Evolutionary conservation across 2,113 vertebrate genomes (phyloP).

Genomic region (Emberiza fucata): DNA sequence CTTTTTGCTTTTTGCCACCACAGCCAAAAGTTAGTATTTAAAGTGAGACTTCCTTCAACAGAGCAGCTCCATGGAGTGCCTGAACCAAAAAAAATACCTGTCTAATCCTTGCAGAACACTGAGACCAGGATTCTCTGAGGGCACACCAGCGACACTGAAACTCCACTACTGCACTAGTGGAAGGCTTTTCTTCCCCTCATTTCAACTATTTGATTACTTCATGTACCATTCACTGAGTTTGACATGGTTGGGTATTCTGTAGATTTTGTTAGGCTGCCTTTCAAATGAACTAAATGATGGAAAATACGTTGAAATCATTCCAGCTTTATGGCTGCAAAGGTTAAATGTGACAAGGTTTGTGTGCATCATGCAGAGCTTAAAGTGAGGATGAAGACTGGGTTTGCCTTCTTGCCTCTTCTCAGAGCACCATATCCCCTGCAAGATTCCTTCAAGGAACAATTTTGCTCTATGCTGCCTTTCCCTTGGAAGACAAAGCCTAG

Average conservation of each 20-base stretch:
- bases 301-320: not conserved
- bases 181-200: not conserved
- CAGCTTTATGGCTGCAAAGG: not conserved
- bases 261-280: not conserved
- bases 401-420: not conserved
- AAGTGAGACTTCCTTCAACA: not conserved
- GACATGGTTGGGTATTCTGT: not conserved
- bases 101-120: not conserved
- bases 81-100: not conserved
- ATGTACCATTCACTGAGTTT: not conserved
- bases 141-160: not conserved
- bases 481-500: not conserved
- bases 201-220: not conserved
- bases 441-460: not conserved
- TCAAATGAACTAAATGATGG: not conserved
- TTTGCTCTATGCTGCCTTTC: not conserved
- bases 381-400: not conserved
- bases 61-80: not conserved
- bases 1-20: not conserved
- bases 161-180: too few relatives aligned
- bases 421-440: not conserved
- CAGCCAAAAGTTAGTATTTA: not conserved
- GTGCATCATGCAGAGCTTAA: not conserved
- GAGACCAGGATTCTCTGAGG: not conserved
- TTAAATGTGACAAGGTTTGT: not conserved